Base-by-base conservation (phyloP, 2,113 vertebrate species). In the Azemiops feae region DNA sequence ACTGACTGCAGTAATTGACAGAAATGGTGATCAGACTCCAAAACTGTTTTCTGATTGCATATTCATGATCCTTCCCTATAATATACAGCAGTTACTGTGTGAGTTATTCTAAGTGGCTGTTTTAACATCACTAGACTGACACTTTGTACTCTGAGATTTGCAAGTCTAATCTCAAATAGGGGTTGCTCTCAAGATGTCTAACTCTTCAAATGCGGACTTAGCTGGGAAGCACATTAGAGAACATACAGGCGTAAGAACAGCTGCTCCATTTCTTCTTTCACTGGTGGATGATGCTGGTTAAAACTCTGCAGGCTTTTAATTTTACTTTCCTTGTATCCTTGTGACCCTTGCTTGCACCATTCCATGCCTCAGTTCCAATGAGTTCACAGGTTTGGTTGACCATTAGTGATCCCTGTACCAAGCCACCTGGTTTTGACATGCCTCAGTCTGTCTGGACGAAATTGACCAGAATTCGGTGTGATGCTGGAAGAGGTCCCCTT, bases 11-110 rank as follows among this genome's bases (percentile, higher is more conserved):
- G 22, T 97, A 98, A 97, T 97, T 98, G 97, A 97, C 96, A 97
- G 97, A 96, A 93, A 95, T 96, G 96, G 96, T 94, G 96, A 96
- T 98, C 97, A 96, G 94, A 22, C 94, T 96, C 87, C 94, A 91
- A 96, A 97, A 97, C 95, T 93, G 95, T 96, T 97, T 97, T 97
- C 96, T 96, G 92, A 96, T 97, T 97, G 97, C 97, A 97, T 98
- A 97, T 98, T 98, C 97, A 98, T 98, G 96, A 97, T 95, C 96
- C 60, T n/a, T 96, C 90, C 95, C 93, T 96, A 92, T 96, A 97
- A 96, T 96, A 95, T 92, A 91, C 95, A 95, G 91, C 92, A 97
- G 97, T 96, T 96, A 95, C 94, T 95, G 57, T 93, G 93, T 96
- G 95, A 97, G 95, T 95, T 97, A 95, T 96, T 97, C 96, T 96